phyloP scores from a whole-genome alignment of 1,140 invertebrate species.

The Drosophila nikananu region DNA sequence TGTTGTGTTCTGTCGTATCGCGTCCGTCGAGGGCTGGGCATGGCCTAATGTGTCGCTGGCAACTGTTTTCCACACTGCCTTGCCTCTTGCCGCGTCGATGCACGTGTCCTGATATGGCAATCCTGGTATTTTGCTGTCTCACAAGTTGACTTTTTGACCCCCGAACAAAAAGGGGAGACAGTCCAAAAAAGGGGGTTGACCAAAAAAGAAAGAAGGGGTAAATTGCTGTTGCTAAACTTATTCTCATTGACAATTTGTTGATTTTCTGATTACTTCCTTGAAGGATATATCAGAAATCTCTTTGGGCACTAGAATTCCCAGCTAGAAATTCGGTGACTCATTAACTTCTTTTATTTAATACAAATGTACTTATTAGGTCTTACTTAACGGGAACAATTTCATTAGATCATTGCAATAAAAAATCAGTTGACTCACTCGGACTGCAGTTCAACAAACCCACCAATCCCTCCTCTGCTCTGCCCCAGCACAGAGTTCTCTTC shows the following conservation, averaged over 20 bases:
- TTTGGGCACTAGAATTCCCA: not conserved
- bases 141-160: constrained; percentile 25
- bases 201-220: not conserved
- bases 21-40: not conserved
- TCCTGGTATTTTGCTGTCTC: constrained; percentile 15
- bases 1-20: not conserved
- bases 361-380: not conserved
- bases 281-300: not conserved
- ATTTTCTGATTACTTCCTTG: not conserved
- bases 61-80: constrained; percentile 11
- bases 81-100: constrained; percentile 4
- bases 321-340: not conserved
- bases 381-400: too few species aligned
- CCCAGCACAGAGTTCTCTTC: constrained; percentile 16
- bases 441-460: constrained; percentile 43
- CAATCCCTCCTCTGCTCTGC: not conserved
- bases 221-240: not conserved
- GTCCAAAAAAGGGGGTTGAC: not conserved
- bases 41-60: constrained; percentile 39
- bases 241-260: not conserved
- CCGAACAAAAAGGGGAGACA: not conserved
- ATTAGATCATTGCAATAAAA: not conserved
- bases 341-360: not conserved
- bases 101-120: constrained; percentile 37
- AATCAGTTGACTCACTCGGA: constrained; percentile 19